Conservation (phyloP, 2,113 vertebrate genomes). For the Elephantulus edwardii region DNA sequence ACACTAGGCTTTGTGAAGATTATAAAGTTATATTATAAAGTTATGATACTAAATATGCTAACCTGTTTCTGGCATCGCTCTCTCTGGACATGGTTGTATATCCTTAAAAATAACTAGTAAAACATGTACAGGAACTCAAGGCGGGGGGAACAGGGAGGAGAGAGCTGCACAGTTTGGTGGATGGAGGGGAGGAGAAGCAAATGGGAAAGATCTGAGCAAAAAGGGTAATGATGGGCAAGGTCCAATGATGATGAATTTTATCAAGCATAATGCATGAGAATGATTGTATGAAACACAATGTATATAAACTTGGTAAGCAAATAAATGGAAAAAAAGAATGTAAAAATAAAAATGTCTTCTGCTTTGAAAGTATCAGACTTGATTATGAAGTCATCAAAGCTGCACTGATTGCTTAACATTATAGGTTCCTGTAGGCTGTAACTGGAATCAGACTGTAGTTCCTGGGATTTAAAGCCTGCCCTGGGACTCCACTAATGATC, state of each 20-base stretch:
- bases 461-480: slow-evolving; percentile 41
- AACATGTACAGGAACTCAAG: no score
- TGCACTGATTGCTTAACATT: slow-evolving; percentile 39
- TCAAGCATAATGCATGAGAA: no score
- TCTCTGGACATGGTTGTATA: slow-evolving; percentile 50
- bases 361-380: slow-evolving; percentile 40
- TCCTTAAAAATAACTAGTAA: slow-evolving; percentile 57
- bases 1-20: slow-evolving; percentile 22
- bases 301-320: no score
- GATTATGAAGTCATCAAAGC: slow-evolving; percentile 59
- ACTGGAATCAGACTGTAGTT: slow-evolving; percentile 45
- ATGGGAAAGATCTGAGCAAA: no score
- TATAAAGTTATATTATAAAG: slow-evolving; percentile 50
- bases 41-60: slow-evolving; percentile 37
- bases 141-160: no score
- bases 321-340: no score
- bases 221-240: no score
- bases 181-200: no score
- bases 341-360: no score
- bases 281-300: no score
- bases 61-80: not conserved
- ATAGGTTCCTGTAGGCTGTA: slow-evolving; percentile 11
- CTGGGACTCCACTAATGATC: slow-evolving; percentile 24
- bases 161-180: no score
- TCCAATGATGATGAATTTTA: no score